Percentiles rank a stretch among this genome's conserved stretches.
phyloP scores from a whole-genome alignment of 2,797 vertebrate species.

The Anomalospiza imberbis region DNA sequence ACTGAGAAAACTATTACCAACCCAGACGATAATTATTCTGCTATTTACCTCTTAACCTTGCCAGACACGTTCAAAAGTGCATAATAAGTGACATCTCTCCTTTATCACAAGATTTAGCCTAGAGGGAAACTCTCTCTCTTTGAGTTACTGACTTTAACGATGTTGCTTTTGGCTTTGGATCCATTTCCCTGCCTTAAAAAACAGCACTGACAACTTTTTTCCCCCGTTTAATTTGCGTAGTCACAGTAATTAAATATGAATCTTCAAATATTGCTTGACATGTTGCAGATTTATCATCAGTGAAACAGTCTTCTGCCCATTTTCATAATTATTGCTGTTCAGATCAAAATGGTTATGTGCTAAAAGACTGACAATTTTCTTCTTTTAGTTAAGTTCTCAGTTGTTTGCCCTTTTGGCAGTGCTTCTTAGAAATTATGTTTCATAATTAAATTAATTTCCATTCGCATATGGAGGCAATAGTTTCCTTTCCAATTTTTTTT shows the following conservation, averaged over 20 bases:
- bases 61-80: constrained; percentile 7
- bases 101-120: constrained; percentile 46
- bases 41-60: constrained; percentile 36
- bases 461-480: neutral
- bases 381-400: constrained; percentile 3
- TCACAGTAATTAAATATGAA: constrained; percentile 50
- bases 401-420: constrained; percentile 30
- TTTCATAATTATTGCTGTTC: constrained; percentile 47
- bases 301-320: constrained; percentile 31
- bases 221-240: constrained; percentile 16
- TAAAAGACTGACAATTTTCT: constrained; percentile 34
- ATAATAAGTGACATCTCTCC: neutral
- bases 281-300: constrained; percentile 41
- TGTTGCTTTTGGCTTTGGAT: constrained; percentile 53
- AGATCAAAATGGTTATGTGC: neutral
- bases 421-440: neutral
- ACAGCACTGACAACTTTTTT: constrained; percentile 45
- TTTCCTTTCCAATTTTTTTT: neutral
- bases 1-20: constrained; percentile 25
- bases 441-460: constrained; percentile 46
- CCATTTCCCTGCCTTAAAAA: constrained; percentile 23
- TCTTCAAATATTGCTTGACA: constrained; percentile 53
- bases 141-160: neutral
- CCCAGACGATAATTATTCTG: neutral
- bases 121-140: constrained; percentile 8